Evolutionary conservation across 2,113 vertebrate genomes (phyloP).

Genomic region (Galbula dea): DNA sequence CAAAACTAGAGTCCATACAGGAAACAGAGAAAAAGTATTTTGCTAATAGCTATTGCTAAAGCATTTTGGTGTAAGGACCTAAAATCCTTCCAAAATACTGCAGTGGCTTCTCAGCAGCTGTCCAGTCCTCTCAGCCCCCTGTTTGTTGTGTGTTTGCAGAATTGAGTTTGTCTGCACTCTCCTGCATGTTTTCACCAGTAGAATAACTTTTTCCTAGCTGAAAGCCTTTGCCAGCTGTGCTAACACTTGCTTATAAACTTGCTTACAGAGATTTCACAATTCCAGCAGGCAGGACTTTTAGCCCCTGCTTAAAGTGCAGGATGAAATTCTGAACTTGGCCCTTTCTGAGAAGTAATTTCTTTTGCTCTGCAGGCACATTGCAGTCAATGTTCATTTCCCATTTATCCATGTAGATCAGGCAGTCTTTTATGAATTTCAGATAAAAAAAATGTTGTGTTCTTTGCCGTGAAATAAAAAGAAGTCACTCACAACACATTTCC

Average conservation of each 20-base stretch:
- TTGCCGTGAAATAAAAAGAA: background rate
- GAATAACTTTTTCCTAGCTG: conserved; percentile 27
- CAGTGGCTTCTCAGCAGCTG: background rate
- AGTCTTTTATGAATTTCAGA: background rate
- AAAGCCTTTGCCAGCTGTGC: conserved; percentile 38
- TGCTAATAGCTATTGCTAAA: background rate
- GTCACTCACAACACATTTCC: background rate
- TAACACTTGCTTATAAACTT: conserved; percentile 34
- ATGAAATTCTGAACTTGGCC: conserved; percentile 34
- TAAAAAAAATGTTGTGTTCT: background rate
- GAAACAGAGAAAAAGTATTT: background rate
- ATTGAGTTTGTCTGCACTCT: background rate
- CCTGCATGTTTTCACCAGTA: background rate
- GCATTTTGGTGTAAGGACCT: background rate
- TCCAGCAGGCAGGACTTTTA: conserved; percentile 48
- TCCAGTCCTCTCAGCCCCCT: background rate
- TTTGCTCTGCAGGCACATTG: background rate
- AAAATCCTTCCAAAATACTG: background rate
- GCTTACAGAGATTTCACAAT: conserved; percentile 54
- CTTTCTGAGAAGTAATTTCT: conserved; percentile 29
- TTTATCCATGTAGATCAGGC: background rate
- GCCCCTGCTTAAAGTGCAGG: conserved; percentile 19
- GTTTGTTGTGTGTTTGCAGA: background rate
- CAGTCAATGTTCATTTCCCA: background rate
- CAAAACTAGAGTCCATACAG: background rate